These are phyloP conservation scores for Cryptomyrus ogoouensis DNA, from an alignment of 2,113 vertebrate genomes.

Conservation along the genomic window DNA sequence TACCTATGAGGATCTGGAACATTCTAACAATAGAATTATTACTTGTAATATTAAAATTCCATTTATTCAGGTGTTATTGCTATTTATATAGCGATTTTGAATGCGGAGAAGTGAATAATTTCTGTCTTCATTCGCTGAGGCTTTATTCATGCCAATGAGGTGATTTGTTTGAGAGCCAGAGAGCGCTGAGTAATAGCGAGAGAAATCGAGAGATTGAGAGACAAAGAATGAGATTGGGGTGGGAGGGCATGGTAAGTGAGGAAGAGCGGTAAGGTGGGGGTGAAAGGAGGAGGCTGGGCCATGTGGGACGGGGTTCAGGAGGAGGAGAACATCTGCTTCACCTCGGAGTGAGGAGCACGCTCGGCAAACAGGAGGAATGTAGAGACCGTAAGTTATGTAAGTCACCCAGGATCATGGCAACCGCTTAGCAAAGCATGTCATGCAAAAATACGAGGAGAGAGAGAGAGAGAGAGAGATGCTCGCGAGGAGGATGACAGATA, in stretches of 20 bases:
- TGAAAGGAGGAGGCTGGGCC: not conserved
- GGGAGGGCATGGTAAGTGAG: not conserved
- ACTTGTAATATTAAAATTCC: not conserved
- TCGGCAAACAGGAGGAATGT: not conserved
- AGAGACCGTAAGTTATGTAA: not conserved
- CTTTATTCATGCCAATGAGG: constrained; percentile 5
- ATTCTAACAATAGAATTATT: not conserved
- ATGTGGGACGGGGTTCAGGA: not conserved
- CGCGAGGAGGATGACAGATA: not conserved
- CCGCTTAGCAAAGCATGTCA: constrained; percentile 17
- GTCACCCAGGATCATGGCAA: constrained; percentile 3
- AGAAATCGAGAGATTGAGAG: not conserved
- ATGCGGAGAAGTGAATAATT: not conserved
- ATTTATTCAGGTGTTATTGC: not conserved
- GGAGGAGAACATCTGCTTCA: not conserved
- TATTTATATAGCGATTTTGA: not conserved
- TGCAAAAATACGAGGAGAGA: constrained; percentile 33
- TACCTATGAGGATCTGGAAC: not conserved
- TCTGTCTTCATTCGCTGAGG: not conserved
- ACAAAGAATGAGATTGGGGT: not conserved
- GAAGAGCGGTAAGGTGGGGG: not conserved
- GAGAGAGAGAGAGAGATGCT: constrained; percentile 6
- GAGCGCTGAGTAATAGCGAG: not conserved
- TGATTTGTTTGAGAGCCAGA: not conserved
- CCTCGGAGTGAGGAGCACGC: not conserved